Conservation (phyloP, 2,888 invertebrate species). For the Notodonta ziczac region DNA sequence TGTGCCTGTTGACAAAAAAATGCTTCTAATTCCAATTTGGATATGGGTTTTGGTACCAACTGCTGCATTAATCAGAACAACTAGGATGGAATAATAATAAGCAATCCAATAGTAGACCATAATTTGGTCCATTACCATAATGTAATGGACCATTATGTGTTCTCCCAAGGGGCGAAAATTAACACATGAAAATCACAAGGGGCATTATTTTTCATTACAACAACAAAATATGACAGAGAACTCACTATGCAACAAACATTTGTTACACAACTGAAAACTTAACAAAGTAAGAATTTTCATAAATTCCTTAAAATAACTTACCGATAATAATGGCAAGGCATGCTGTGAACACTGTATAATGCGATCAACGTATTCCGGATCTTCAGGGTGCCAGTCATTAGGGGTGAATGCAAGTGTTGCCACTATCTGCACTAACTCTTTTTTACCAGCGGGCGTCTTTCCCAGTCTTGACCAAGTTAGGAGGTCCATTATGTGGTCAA, state of each 20-base stretch:
- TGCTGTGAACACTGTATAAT: slow-evolving; percentile 94
- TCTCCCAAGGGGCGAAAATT: too few species aligned
- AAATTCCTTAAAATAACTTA: slow-evolving; percentile 72
- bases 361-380: slow-evolving; percentile 90
- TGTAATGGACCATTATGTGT: too few species aligned
- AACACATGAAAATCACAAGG: too few species aligned
- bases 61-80: too few species aligned
- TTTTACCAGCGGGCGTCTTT: slow-evolving; percentile 92
- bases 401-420: slow-evolving; percentile 89
- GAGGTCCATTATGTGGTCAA: slow-evolving; percentile 94
- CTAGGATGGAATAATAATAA: too few species aligned
- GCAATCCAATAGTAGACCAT: too few species aligned
- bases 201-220: too few species aligned
- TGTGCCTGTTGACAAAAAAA: slow-evolving; percentile 85
- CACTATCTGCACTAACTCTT: slow-evolving; percentile 93
- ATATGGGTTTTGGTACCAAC: too few species aligned
- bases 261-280: not conserved
- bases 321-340: slow-evolving; percentile 94
- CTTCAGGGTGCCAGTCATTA: slow-evolving; percentile 89
- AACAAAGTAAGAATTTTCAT: not conserved
- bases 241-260: not conserved
- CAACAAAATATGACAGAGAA: too few species aligned
- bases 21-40: not conserved
- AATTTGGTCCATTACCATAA: too few species aligned
- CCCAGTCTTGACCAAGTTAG: slow-evolving; percentile 92